phyloP scores from a whole-genome alignment of 2,113 vertebrate species.

The Cairina moschata region DNA sequence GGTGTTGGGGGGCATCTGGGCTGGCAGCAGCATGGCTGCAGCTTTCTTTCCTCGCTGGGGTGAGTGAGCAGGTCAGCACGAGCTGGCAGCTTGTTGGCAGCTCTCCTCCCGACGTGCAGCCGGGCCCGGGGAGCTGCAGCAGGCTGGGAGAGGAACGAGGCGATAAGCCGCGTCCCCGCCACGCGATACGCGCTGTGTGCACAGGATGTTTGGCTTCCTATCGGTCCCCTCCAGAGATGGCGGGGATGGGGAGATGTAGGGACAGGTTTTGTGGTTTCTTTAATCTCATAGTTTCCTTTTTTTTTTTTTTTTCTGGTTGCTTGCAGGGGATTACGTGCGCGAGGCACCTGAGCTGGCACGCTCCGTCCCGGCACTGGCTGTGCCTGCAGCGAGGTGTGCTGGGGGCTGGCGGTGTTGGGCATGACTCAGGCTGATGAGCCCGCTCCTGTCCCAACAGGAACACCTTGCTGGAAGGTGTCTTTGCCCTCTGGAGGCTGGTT shows the following conservation, averaged over 20 bases:
- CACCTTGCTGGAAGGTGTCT: neutral
- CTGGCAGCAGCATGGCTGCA: neutral
- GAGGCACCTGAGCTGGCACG: fast-evolving
- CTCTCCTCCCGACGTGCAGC: neutral
- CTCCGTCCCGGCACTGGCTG: neutral
- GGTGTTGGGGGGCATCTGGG: neutral
- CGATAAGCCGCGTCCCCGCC: neutral
- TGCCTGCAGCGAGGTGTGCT: neutral
- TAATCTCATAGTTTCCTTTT: neutral
- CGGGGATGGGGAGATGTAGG: neutral
- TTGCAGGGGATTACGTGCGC: neutral
- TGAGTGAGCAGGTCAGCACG: neutral
- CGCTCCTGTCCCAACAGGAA: neutral
- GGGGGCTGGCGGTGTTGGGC: neutral
- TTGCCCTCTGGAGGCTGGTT: neutral
- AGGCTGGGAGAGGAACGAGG: neutral
- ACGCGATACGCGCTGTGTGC: fast-evolving
- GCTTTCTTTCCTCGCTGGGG: neutral
- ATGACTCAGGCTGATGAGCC: neutral
- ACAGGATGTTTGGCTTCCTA: constrained; percentile 48
- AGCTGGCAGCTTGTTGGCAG: constrained; percentile 26
- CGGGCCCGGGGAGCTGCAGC: neutral
- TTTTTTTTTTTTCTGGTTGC: neutral
- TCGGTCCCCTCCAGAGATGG: fast-evolving
- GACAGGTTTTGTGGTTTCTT: neutral